Base-by-base conservation (phyloP, 2,888 invertebrate genomes). In the Sinohyriopsis cumingii region DNA sequence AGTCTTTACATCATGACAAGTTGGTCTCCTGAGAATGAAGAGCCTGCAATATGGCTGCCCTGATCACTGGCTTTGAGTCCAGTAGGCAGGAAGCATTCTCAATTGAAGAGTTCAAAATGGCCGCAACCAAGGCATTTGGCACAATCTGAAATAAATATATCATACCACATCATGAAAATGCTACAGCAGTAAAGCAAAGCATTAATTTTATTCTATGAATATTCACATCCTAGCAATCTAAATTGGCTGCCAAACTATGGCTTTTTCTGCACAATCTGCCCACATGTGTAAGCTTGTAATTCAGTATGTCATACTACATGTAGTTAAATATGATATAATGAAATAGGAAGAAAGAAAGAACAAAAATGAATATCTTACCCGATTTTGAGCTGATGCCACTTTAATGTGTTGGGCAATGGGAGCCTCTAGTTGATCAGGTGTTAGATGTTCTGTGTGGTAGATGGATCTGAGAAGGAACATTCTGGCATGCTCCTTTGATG, bases 81-180 rank as follows among this genome's bases (percentile, higher is more conserved):
- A 88, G 71, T 25, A 69, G 66, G n/a, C 56, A 28, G 61, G 72
- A 75, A 5, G 87, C 86, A 55, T 82, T 78, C n/a, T 55, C 19
- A 12, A 86, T 69, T 0, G 79, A 64, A 68, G 82, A 79, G 4
- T 73, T 62, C 1, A 73, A 63, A 12, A 84, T 72, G 20, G 84
- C 80, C 0, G 84, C 65, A 55, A 86, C 68, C 28, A 88, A 72
- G 5, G 87, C 87, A 20, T 69, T 74, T 9, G 87, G 86, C 5
- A 88, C 85, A 18, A 87, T 80, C 87, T 87, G 77, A 59, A 72
- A 72, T n/a, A 59, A 64, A 60, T 55, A 57, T 33, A 53, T 19
- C 20, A 25, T 28, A 20, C 25, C 61, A 60, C 12, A 6, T 22
- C 18, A 19, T 15, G 9, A 33, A 33, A 33, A 33, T 33, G 7